Base-by-base conservation (phyloP, 2,888 invertebrate species). In the Microplitis manilae region DNA sequence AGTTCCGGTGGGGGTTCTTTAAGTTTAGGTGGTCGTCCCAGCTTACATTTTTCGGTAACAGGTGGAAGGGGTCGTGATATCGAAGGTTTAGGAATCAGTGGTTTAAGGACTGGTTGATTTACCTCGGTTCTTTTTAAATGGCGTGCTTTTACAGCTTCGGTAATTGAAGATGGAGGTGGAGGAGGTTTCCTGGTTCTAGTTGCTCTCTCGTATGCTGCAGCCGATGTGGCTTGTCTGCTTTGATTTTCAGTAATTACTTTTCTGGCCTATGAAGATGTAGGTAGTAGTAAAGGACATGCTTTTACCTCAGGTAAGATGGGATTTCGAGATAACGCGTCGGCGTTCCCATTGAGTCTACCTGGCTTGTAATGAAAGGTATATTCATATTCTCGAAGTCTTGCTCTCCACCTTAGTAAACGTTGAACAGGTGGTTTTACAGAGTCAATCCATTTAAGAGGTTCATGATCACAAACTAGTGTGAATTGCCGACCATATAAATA, bases 401-500 rank as follows among this genome's bases (percentile, higher is more conserved):
- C 39, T 76, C 73, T 77, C 77, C 71, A 79, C 1, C 79, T 64
- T 17, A 68, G 68, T 0, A 76, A 38, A 6, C 76, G n/a, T 30
- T 64, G 60, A 0, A 67, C 68, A 6, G 79, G 77, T 2, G 73
- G 70, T 6, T 70, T 75, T 0, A 71, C 68, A 7, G 73, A 74
- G 7, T 74, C 67, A 13, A 80, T 62, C 73, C 76, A 79, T 62
- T 76, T 77, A 0, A 79, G 64, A 1, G 79, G 78, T 50, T 77
- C 76, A 17, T 81, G 80, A 40, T 80, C 79, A 2, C 68, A 74
- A 1, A 79, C 62, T 7, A 79, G 65, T 0, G 60, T 77, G 40
- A 80, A 77, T 9, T 79, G 68, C 1, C 60, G 62, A 1, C 77
- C 81, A 30, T 79, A 79, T 0, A 81, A 13, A 50, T 76, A 81